These are phyloP conservation scores for Microplitis deprimator DNA, from an alignment of 2,888 invertebrate genomes.

Conservation along the genomic window DNA sequence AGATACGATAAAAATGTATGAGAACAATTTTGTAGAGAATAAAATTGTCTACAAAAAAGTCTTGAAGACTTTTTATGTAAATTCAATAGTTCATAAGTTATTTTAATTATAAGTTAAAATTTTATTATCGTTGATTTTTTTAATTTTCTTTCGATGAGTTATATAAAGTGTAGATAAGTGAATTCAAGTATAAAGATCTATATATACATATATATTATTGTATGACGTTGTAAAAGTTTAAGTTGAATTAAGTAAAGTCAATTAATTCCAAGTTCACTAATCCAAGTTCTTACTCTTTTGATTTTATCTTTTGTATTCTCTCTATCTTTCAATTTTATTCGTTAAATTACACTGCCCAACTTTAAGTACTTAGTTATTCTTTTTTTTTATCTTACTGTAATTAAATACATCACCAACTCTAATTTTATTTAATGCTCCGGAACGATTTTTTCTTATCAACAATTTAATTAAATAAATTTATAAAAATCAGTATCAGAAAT, in stretches of 20 bases:
- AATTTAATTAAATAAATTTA: too few relatives aligned
- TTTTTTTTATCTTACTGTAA: conserved; percentile 11
- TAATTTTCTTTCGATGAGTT: neutral
- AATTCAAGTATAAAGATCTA: neutral
- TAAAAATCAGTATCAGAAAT: too few relatives aligned
- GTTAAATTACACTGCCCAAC: neutral
- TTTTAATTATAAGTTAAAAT: neutral
- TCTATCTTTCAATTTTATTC: neutral
- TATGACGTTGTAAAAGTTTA: conserved; percentile 54
- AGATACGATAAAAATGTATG: too few relatives aligned
- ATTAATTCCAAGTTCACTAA: conserved; percentile 55
- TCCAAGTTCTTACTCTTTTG: conserved; percentile 15
- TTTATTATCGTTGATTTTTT: neutral
- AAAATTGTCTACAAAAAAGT: too few relatives aligned
- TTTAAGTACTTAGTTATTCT: neutral
- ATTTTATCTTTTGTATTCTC: neutral
- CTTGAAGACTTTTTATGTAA: neutral
- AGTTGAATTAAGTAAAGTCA: conserved; percentile 65
- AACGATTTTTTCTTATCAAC: too few relatives aligned
- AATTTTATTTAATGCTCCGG: too few relatives aligned
- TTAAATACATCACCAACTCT: neutral
- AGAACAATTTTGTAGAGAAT: too few relatives aligned
- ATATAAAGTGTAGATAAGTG: neutral
- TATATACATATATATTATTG: conserved; percentile 26
- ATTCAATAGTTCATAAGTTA: neutral